Percentiles rank a stretch among this genome's conserved stretches.
These are phyloP conservation scores for Phragmatobia fuliginosa DNA, from an alignment of 2,888 invertebrate species.

Conservation along the genomic window DNA sequence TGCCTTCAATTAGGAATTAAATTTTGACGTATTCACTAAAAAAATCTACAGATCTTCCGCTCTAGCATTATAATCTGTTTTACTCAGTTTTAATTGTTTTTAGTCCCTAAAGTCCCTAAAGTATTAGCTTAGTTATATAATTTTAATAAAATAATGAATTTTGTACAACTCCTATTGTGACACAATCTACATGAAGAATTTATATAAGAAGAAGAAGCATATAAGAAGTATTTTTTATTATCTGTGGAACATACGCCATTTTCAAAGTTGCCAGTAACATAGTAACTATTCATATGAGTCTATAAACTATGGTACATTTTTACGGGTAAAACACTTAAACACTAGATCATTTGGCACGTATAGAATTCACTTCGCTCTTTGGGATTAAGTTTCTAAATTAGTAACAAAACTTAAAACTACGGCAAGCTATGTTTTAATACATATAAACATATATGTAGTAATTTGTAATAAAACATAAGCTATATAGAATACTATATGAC, in stretches of 20 bases:
- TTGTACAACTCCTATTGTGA: not conserved
- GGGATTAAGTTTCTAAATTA: constrained; percentile 46
- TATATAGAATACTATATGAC: not conserved
- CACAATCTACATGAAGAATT: not conserved
- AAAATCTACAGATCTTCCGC: too few species aligned
- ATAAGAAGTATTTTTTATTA: too few species aligned
- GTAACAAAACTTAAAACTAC: constrained; percentile 16
- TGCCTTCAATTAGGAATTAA: not conserved
- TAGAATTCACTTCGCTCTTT: constrained; percentile 80
- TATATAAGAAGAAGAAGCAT: too few species aligned
- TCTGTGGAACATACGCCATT: not conserved
- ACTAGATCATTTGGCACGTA: constrained; percentile 75
- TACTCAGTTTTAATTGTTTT: too few species aligned
- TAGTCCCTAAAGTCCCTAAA: too few species aligned
- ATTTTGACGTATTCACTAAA: too few species aligned
- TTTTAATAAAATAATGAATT: too few species aligned
- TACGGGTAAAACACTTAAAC: constrained; percentile 45
- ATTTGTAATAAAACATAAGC: not conserved
- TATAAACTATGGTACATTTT: constrained; percentile 36
- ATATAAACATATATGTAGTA: not conserved
- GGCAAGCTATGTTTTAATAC: constrained; percentile 7
- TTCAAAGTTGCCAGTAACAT: not conserved
- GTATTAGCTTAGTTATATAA: too few species aligned
- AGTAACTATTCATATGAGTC: not conserved
- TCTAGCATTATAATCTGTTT: too few species aligned